These are phyloP conservation scores for Pluvianellus socialis DNA, from an alignment of 2,113 vertebrate genomes.

Conservation along the genomic window DNA sequence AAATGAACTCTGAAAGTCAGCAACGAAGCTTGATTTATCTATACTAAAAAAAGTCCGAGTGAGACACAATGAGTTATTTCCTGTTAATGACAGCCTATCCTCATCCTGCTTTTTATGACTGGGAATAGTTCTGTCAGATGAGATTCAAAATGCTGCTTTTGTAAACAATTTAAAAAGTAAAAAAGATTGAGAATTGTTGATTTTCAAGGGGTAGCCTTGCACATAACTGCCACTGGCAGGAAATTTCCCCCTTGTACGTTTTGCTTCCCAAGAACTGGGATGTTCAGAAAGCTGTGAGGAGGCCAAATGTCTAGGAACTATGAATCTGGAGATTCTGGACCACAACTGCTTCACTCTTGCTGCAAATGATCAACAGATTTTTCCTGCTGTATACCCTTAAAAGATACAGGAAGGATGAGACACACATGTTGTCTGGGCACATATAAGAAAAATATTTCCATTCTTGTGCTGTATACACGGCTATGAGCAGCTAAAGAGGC, in stretches of 20 bases:
- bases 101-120: neutral
- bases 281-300: neutral
- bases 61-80: neutral
- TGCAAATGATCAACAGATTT: neutral
- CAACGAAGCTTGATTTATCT: neutral
- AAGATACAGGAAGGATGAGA: neutral
- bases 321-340: neutral
- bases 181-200: neutral
- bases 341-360: neutral
- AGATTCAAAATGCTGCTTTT: neutral
- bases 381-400: neutral
- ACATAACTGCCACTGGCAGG: neutral
- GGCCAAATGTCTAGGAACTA: neutral
- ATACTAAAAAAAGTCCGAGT: neutral
- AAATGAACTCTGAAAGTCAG: neutral
- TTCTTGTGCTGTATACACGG: neutral
- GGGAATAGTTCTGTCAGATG: neutral
- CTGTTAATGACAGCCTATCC: neutral
- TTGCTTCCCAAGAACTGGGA: neutral
- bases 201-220: neutral
- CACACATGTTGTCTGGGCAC: rapidly evolving
- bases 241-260: neutral
- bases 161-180: neutral
- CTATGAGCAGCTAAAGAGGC: neutral
- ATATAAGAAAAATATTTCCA: neutral